phyloP scores from a whole-genome alignment of 2,797 vertebrate species.

The Clamator glandarius region DNA sequence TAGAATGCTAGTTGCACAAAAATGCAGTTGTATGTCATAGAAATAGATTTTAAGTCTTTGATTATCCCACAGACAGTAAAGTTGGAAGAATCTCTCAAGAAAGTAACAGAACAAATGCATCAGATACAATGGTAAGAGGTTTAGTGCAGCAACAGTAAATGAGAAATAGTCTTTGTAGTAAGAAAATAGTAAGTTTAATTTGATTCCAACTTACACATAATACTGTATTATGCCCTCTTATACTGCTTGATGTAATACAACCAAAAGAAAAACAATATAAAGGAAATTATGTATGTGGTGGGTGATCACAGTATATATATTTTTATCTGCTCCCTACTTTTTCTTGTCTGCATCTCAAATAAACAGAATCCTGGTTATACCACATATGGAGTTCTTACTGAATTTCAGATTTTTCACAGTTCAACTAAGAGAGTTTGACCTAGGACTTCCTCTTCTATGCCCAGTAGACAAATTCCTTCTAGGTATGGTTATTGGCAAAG shows the following conservation, averaged over 20 bases:
- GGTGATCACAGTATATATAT: background rate
- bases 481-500: background rate
- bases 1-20: background rate
- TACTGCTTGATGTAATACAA: background rate
- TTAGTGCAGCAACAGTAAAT: background rate
- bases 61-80: constrained; percentile 79
- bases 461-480: background rate
- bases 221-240: background rate
- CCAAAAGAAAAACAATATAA: background rate
- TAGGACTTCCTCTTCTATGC: background rate
- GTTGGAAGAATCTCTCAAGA: constrained; percentile 82
- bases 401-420: background rate
- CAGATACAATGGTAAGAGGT: constrained; percentile 82
- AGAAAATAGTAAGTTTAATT: background rate
- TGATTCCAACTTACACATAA: background rate
- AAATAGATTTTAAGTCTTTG: background rate
- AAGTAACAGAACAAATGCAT: constrained; percentile 83
- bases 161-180: background rate
- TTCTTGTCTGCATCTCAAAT: background rate
- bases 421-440: background rate
- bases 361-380: background rate
- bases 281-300: background rate
- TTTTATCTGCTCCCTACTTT: background rate
- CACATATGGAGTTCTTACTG: background rate
- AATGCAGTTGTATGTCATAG: background rate